Conservation (phyloP, 2,113 vertebrate species). For the Cepphus grylle region DNA sequence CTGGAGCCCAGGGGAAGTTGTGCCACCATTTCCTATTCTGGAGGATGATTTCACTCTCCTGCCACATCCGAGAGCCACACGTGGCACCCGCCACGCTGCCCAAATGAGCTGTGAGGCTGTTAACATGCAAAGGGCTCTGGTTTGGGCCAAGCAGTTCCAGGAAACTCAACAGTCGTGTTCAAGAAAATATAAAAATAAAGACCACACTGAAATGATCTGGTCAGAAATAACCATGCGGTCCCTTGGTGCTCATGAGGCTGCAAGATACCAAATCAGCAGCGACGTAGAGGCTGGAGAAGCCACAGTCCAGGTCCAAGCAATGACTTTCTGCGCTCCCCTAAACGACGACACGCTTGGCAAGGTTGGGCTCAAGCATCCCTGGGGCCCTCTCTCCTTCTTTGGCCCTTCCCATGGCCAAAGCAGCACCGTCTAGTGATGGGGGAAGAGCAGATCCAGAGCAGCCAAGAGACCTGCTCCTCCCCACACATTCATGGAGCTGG, state of each 20-base stretch:
- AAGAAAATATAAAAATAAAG: neutral
- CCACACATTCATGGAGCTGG: too few species aligned
- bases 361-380: neutral
- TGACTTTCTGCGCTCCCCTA: neutral
- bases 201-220: neutral
- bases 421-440: neutral
- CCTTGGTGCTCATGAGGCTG: rapidly evolving
- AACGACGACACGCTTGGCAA: rapidly evolving
- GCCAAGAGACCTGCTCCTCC: neutral
- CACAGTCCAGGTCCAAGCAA: neutral
- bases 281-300: rapidly evolving
- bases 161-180: neutral
- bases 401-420: neutral
- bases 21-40: conserved; percentile 34
- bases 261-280: neutral
- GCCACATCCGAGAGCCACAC: conserved; percentile 26
- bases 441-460: neutral
- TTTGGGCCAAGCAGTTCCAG: neutral
- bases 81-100: neutral
- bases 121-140: neutral
- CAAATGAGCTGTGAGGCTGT: neutral
- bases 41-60: conserved; percentile 33
- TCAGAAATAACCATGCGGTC: neutral
- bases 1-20: neutral
- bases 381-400: neutral